Conservation (phyloP, 2,888 invertebrate species). For the Parthenolecanium corni region DNA sequence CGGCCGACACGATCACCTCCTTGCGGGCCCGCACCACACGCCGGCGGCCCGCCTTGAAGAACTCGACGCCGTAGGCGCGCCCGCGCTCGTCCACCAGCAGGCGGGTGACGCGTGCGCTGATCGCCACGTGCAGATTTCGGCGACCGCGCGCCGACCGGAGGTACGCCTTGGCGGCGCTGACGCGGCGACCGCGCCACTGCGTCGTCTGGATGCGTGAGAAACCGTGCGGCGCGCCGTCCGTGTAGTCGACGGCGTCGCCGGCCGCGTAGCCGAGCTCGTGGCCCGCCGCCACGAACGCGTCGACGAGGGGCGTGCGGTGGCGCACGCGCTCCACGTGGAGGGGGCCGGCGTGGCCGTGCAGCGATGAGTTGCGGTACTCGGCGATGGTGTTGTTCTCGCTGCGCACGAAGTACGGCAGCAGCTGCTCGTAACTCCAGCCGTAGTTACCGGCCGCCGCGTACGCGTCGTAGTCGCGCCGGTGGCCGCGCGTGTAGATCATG, state of each 20-base stretch:
- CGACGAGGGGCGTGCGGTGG: conserved; percentile 50
- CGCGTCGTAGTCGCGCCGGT: conserved; percentile 34
- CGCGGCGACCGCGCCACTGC: conserved; percentile 28
- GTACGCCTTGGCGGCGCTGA: conserved; percentile 48
- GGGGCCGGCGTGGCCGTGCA: conserved; percentile 55
- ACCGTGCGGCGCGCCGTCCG: conserved; percentile 33
- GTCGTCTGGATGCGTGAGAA: conserved; percentile 32
- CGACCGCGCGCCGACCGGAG: conserved; percentile 40
- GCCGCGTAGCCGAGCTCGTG: conserved; percentile 46
- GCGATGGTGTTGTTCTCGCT: conserved; percentile 35
- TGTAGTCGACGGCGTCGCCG: conserved; percentile 50
- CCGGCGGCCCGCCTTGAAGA: conserved; percentile 36
- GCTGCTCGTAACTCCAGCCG: conserved; percentile 41
- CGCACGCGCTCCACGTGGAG: conserved; percentile 56
- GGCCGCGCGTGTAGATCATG: conserved; percentile 42
- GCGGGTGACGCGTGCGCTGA: conserved; percentile 35
- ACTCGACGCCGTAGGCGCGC: conserved; percentile 41
- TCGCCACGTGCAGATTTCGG: conserved; percentile 37
- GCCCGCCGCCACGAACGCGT: conserved; percentile 55
- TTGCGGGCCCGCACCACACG: conserved; percentile 41
- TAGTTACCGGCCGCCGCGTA: conserved; percentile 34
- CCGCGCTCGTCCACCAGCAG: conserved; percentile 39
- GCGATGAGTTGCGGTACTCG: conserved; percentile 36
- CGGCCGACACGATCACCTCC: conserved; percentile 55
- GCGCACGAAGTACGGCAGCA: conserved; percentile 37